A percentile compares a stretch with the other conserved stretches of the same genome.
Conservation (phyloP, 2,797 vertebrate species). For the Oryzias dopingdopingensis region DNA sequence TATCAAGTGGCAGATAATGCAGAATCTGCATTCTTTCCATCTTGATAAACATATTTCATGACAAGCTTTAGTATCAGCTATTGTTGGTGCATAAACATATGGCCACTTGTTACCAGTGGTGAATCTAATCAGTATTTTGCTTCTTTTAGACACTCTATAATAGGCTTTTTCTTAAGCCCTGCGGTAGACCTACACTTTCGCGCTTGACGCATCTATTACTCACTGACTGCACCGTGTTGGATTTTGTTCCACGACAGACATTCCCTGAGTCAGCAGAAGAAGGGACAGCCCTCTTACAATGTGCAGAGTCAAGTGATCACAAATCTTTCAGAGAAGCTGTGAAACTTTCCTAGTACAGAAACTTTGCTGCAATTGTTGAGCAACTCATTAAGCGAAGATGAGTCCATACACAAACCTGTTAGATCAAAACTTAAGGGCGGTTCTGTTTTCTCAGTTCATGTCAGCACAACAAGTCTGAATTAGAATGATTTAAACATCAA, state of each 20-base stretch:
- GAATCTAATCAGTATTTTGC: constrained; percentile 22
- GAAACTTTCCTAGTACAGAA: constrained; percentile 16
- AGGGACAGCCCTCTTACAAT: constrained; percentile 26
- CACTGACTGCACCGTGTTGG: constrained; percentile 45
- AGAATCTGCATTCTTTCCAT: not conserved
- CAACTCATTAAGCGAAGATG: constrained; percentile 21
- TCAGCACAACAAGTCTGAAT: no score
- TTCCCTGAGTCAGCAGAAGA: constrained; percentile 33
- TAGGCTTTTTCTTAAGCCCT: constrained; percentile 42
- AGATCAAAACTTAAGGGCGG: no score
- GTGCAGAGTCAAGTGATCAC: constrained; percentile 20
- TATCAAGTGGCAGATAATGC: no score
- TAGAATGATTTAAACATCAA: no score
- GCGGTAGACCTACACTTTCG: constrained; percentile 50
- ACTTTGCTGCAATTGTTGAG: constrained; percentile 15
- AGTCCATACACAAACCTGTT: no score
- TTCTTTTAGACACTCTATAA: constrained; percentile 36
- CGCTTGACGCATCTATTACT: constrained; percentile 54
- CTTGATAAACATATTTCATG: not conserved
- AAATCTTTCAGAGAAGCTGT: constrained; percentile 26
- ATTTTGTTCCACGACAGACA: constrained; percentile 41
- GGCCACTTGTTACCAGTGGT: constrained; percentile 1
- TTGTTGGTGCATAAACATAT: not conserved
- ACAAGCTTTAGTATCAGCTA: not conserved
- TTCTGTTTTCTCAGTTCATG: no score